Evolutionary conservation across 2,888 invertebrate genomes (phyloP), one percentile per base, ranked within the genome.

Genomic region (Venustoraphidia nigricollis): DNA sequence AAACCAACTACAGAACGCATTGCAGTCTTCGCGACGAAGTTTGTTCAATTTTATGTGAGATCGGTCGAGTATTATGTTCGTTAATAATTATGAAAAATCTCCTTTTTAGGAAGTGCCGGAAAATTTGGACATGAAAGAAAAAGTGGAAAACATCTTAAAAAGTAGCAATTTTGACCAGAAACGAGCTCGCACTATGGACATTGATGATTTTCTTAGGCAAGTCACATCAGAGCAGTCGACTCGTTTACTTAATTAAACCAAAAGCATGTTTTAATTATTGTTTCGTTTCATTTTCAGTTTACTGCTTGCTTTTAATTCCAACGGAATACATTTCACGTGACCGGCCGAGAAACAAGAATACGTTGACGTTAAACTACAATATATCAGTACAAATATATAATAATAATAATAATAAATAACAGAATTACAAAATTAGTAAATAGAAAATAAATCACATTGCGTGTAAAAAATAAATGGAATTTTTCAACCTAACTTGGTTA

Each of bases 101-200:
- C 53, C 54, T 53, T 68, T 71, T 43, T 59, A 93, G 91, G 74
- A 77, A 53, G 62, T 94, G 35, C 77, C 82, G 11, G 74, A 77
- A 53, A 77, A 85, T 61, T 89, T 94, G 64, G 79, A 85, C 58
- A 84, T 95, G 52, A 90, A 92, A 67, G 70, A 72, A 46, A 84
- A 84, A 66, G 73, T 96, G 2, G 82, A 81, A 56, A 70, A 77
- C 36, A 79, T 95, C 57, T 70, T 98, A 54, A 66, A 67, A 50
- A 75, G 73, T 48, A 73, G 76, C 50, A 76, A 75, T 52, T 84
- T 83, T 59, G 81, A 80, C 47, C 76, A 83, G 55, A 82, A 81
- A 65, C 75, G 98, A 60, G 91, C 97, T 1, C 73, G 97, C 58
- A 83, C 81, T 6, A 91, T 98, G 95, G 94, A 95, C 62, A 83